phyloP scores from a whole-genome alignment of 2,113 vertebrate species.

The Podarcis muralis region DNA sequence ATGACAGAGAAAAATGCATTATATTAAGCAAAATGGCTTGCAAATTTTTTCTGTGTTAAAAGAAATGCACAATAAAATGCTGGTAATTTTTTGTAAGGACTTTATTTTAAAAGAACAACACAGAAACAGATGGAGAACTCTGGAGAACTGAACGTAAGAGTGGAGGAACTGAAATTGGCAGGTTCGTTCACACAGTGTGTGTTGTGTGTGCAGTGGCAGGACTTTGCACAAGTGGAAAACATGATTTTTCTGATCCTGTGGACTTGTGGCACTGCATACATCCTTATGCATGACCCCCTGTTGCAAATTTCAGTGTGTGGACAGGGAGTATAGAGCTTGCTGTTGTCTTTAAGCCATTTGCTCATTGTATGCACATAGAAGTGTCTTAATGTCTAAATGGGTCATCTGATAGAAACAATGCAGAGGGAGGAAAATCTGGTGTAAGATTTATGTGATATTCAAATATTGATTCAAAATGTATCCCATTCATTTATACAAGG shows the following conservation, averaged over 20 bases:
- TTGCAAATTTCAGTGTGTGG: neutral
- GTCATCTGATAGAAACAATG: neutral
- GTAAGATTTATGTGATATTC: constrained; percentile 41
- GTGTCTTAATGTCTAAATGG: neutral
- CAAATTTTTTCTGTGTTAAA: no score
- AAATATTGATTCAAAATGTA: constrained; percentile 14
- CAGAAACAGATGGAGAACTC: no score
- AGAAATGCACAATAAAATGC: no score
- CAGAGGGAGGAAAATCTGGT: neutral
- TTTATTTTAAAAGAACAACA: no score
- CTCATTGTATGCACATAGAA: neutral
- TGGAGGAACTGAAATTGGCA: no score
- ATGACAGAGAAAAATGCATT: no score
- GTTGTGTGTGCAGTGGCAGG: neutral
- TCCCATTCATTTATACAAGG: neutral
- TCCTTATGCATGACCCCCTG: neutral
- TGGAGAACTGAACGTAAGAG: no score
- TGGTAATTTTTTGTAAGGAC: no score
- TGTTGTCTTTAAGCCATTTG: neutral
- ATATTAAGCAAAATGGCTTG: no score
- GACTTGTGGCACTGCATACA: neutral
- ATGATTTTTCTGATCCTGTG: neutral
- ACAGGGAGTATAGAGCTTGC: neutral
- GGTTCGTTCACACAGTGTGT: neutral
- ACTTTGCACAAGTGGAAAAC: neutral